Conservation (phyloP, 2,797 vertebrate species). For the Natrix natrix region DNA sequence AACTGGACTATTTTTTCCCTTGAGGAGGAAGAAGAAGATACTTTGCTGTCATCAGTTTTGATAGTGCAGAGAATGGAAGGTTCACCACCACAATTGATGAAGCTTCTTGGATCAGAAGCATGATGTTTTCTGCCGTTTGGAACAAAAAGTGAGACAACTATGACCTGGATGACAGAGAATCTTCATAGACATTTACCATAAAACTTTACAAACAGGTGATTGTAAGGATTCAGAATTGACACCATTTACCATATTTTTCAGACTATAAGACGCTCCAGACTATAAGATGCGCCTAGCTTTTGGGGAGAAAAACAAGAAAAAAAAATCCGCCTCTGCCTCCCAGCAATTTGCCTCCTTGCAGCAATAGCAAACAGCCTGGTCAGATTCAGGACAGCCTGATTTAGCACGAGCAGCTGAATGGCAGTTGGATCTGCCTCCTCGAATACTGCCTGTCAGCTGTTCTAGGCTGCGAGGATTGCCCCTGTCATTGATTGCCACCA, state of each 20-base stretch:
- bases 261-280: no score
- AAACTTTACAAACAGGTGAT: accelerated
- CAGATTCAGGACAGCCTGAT: no score
- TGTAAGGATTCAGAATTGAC: neutral
- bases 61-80: neutral
- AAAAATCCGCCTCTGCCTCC: no score
- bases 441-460: no score
- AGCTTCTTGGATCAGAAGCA: neutral
- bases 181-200: neutral
- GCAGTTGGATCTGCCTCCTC: no score
- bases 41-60: neutral
- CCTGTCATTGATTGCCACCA: no score
- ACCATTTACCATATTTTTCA: neutral
- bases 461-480: no score
- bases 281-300: no score
- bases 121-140: neutral
- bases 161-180: neutral
- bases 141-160: neutral
- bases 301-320: no score
- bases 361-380: no score
- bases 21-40: neutral
- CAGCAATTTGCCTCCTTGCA: no score
- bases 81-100: neutral
- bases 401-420: no score
- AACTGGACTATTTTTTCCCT: neutral